Evolutionary conservation across 2,797 vertebrate species (phyloP).

Genomic region (Margarornis squamiger): DNA sequence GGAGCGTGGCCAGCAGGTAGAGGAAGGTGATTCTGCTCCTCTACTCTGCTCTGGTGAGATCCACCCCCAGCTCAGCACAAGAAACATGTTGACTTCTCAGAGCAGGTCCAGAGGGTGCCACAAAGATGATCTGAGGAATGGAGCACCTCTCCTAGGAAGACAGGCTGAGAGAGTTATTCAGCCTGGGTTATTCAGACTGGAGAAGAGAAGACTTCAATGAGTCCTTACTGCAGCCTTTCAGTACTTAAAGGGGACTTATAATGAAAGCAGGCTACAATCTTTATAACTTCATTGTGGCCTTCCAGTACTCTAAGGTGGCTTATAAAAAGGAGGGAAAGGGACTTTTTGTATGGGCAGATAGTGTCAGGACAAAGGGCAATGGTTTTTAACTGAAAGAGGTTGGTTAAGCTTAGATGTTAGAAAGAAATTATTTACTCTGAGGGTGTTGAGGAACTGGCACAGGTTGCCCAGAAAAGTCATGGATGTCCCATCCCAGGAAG

Average conservation of each 20-base stretch:
- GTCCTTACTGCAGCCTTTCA: neutral
- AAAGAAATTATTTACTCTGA: neutral
- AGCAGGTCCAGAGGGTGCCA: neutral
- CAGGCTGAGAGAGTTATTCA: neutral
- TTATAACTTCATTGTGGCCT: neutral
- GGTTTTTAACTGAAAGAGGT: neutral
- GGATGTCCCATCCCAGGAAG: neutral
- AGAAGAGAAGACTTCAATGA: neutral
- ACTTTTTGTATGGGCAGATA: neutral
- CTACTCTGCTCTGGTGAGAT: neutral
- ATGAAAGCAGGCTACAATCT: neutral
- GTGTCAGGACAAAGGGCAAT: neutral
- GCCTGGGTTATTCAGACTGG: neutral
- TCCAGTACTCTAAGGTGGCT: neutral
- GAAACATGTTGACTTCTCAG: neutral
- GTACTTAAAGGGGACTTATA: neutral
- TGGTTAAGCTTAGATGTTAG: neutral
- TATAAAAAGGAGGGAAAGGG: neutral
- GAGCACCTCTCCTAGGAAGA: neutral
- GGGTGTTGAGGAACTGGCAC: fast-evolving
- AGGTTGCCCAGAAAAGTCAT: neutral
- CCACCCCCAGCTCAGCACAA: neutral
- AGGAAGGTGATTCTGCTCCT: neutral
- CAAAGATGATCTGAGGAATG: neutral
- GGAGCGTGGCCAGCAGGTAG: no score